Evolutionary conservation across 1,140 invertebrate species (phyloP), one percentile per base, ranked within the genome.

Genomic region (Ephestia elutella): DNA sequence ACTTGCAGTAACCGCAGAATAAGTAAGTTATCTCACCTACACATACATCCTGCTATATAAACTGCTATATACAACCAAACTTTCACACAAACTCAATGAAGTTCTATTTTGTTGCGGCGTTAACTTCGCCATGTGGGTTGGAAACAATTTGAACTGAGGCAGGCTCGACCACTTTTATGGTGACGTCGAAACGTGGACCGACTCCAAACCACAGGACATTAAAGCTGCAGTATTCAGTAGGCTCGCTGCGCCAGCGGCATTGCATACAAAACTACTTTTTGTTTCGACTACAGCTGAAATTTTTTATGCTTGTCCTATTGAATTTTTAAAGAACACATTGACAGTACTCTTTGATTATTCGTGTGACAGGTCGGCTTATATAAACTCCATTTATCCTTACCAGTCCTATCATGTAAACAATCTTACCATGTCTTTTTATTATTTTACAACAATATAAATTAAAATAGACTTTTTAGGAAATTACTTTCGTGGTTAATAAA

Each of bases 121-220:
- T 68, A 66, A 71, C 61, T 66, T 49, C 59, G 66, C 59, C 66
- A 61, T 68, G 70, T 70, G 69, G 71, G 71, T 70, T 68, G 71
- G 78, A 80, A 82, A 82, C 76, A 84, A 82, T 84, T 84, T 75
- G 63, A 75, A 70, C 66, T 69, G 67, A 48, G 70, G 67, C 68
- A 70, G 64, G 59, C 57, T 44, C 57, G 68, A 75, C 68, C 72
- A 80, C 72, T 80, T 81, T 76, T 81, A 78, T 71, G 70, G 71
- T 71, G 71, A 75, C 70, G 65, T 73, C 66, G 60, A 63, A 71
- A 80, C 73, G 75, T 80, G 78, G 80, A 78, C 67, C 62, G 66
- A 71, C 71, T 81, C 80, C 80, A 83, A 81, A 81, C 80, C 80
- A 66, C 80, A 78, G 55, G 55, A 59, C 76, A 74, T 82, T 79